These are phyloP conservation scores for Hydriomena furcata DNA, from an alignment of 2,888 invertebrate species.

Conservation along the genomic window DNA sequence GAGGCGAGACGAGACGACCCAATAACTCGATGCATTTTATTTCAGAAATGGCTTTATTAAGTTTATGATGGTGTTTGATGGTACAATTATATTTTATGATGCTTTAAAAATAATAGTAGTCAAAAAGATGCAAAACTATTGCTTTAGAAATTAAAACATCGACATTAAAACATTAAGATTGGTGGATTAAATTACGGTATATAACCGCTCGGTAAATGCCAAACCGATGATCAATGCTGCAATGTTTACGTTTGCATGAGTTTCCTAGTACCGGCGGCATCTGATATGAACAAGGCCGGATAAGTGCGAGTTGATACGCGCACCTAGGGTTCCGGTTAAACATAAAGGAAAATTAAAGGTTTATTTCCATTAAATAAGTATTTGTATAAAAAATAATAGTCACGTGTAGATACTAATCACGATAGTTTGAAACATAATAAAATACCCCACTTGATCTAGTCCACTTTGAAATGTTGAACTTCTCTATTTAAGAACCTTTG, in stretches of 20 bases:
- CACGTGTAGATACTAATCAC: no score
- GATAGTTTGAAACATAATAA: no score
- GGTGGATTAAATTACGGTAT: slow-evolving; percentile 15
- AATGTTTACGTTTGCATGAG: slow-evolving; percentile 16
- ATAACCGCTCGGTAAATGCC: slow-evolving; percentile 5
- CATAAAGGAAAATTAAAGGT: no score
- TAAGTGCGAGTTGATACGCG: no score
- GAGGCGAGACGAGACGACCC: slow-evolving; percentile 24
- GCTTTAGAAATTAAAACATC: slow-evolving; percentile 6
- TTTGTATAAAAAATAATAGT: no score
- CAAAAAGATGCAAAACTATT: not conserved
- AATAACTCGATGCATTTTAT: slow-evolving; percentile 16
- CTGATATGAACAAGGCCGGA: no score
- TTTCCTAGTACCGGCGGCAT: slow-evolving; percentile 28
- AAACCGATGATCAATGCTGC: slow-evolving; percentile 1
- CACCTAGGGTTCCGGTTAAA: no score
- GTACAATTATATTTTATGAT: not conserved
- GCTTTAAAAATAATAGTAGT: slow-evolving; percentile 6
- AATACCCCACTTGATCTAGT: no score
- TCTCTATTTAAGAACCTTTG: no score
- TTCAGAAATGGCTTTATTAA: slow-evolving; percentile 9
- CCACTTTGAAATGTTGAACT: no score
- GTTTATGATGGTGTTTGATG: slow-evolving; percentile 11
- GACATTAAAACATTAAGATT: slow-evolving; percentile 2
- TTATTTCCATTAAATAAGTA: no score